These are phyloP conservation scores for Spisula subtruncata DNA, from an alignment of 2,888 invertebrate genomes.

Conservation along the genomic window DNA sequence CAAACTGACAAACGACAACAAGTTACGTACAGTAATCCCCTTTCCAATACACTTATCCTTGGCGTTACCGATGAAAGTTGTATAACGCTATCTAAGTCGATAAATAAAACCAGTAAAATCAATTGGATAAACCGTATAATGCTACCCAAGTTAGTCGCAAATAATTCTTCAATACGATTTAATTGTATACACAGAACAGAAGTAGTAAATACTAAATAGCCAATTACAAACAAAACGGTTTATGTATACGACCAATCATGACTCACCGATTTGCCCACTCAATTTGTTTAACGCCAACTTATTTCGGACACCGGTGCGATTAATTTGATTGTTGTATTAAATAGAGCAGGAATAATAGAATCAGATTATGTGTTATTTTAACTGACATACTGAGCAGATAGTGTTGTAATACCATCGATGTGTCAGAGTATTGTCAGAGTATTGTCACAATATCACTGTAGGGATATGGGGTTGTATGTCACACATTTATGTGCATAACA, in stretches of 20 bases:
- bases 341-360: neutral
- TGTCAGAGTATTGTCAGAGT: no score
- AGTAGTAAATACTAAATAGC: slow-evolving; percentile 39
- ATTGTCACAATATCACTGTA: neutral
- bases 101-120: slow-evolving; percentile 49
- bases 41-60: slow-evolving; percentile 17
- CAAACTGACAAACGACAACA: slow-evolving; percentile 2
- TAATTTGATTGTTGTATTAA: slow-evolving; percentile 21
- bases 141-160: slow-evolving; percentile 27
- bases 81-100: slow-evolving; percentile 46
- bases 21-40: neutral
- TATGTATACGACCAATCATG: slow-evolving; percentile 16
- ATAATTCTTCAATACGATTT: slow-evolving; percentile 41
- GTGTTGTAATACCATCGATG: neutral
- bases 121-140: slow-evolving; percentile 48
- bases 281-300: neutral
- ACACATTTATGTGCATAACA: neutral
- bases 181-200: neutral
- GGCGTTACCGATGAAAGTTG: neutral
- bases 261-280: slow-evolving; percentile 33
- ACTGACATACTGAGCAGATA: slow-evolving; percentile 1
- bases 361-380: neutral
- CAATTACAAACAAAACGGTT: slow-evolving; percentile 12
- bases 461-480: slow-evolving; percentile 5
- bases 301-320: slow-evolving; percentile 36